Base-by-base conservation (phyloP, 2,797 vertebrate genomes). In the Tiaroga cobitis region DNA sequence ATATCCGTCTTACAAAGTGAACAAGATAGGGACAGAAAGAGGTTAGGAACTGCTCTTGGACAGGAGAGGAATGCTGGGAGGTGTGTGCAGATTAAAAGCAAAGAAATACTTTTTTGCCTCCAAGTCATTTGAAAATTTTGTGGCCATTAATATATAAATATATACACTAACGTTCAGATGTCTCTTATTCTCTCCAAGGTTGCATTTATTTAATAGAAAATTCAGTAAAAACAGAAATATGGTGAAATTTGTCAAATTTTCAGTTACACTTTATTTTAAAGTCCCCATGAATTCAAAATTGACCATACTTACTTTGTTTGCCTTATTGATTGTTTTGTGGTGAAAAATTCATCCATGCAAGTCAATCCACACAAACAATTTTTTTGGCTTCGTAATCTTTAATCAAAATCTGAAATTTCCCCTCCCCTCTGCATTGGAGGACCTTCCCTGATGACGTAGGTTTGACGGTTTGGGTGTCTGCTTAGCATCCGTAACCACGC, bases 31-130 rank as follows among this genome's bases (percentile, higher is more conserved):
- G 73, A 49, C 37, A 82, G 73, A 73, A 70, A 63, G 80, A 77
- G 29, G 85, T 51, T 85, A 85, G 67, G 24, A 85, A 78, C 69
- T 74, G 77, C 69, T 80, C 32, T 49, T 63, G 68, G 77, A 73
- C 32, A 85, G 29, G n/a, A 43, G 49, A 61, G 21, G 74, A 78
- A 56, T 18, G n/a, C 15, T 78, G 18, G 37, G 19, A 84, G 74
- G 34, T 59, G 49, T 2, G 9, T 59, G 19, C 18, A 78, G 10
- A 59, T 26, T 21, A 21, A 76, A 37, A 61, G 11, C 54, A 26
- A 51, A 59, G 16, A 59, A 82, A 74, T 74, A 43, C 18, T 39
- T 63, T 6, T 74, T 82, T 74, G 56, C 61, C n/a, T 65, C 2
- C 1, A 65, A 79, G 74, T 72, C 13, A 76, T 8, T 4, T n/a